Base-by-base conservation (phyloP, 2,888 invertebrate species). In the Steinernema scapterisci region DNA sequence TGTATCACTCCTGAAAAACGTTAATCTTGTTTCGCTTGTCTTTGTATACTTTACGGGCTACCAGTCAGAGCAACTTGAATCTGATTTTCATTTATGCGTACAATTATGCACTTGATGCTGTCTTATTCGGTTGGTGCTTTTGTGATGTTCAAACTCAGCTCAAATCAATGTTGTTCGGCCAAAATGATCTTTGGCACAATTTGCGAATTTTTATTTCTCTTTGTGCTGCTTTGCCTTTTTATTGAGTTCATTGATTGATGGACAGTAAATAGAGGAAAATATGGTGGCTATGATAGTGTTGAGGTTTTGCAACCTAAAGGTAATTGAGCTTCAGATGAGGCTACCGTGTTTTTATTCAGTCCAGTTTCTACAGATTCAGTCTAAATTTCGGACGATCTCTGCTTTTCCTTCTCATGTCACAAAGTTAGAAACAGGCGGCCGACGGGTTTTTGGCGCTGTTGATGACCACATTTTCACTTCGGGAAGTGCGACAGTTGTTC, bases 41-140 rank as follows among this genome's bases (percentile, higher is more conserved):
- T 52, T 52, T 52, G 48, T 48, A 48, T 7, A 16, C n/a, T 13
- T 48, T 52, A 52, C 52, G 52, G 52, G 52, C 52, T 52, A 38
- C 23, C 52, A 52, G 52, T 52, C 52, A 23, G 52, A 52, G 23
- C 52, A 52, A 52, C 2, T 52, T 52, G 52, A 21, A 23, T 52
- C 23, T 52, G 52, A 48, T 48, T 52, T 52, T 19, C 21, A 11
- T 11, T 9, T 11, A 9, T 52, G 52, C 19, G 23, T 21, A 23
- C 38, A 38, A n/a, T 9, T 38, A 52, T 52, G 52, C 52, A 38
- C 52, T 52, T 11, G 13, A 21, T 52, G 16, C 21, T 23, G 19
- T 23, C 23, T 19, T 52, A 21, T 38, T 9, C 9, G 38, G 38
- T 52, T 52, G 52, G 21, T 52, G 52, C 21, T 52, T 19, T 21